Conservation (phyloP, 2,113 vertebrate genomes). For the Petrocephalus zakoni region DNA sequence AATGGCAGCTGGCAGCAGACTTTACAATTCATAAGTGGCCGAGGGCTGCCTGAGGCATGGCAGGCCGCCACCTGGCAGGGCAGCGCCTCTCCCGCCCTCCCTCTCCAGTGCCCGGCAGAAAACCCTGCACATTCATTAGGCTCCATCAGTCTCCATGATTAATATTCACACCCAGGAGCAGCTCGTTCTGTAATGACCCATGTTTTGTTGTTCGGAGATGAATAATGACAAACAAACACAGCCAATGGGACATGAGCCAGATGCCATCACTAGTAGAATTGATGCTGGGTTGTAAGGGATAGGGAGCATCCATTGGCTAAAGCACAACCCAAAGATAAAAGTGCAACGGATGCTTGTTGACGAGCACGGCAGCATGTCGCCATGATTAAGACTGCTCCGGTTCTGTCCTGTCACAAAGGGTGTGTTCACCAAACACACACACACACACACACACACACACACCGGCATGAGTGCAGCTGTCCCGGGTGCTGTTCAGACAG, state of each 20-base stretch:
- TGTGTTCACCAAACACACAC: constrained; percentile 13
- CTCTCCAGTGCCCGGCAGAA: constrained; percentile 51
- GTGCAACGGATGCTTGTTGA: constrained; percentile 30
- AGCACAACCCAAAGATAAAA: constrained; percentile 33
- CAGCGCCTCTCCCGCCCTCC: constrained; percentile 28
- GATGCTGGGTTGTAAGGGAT: constrained; percentile 28
- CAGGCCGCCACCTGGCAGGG: constrained; percentile 48
- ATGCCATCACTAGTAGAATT: constrained; percentile 28
- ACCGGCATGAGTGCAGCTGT: background rate
- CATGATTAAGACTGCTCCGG: background rate
- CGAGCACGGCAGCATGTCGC: background rate
- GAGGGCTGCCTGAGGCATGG: constrained; percentile 42
- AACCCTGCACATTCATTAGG: constrained; percentile 52
- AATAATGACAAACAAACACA: constrained; percentile 53
- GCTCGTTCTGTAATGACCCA: constrained; percentile 30
- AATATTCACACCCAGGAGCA: constrained; percentile 30
- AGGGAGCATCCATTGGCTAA: constrained; percentile 36
- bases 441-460: background rate
- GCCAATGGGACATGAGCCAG: constrained; percentile 32
- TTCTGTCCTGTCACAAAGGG: background rate
- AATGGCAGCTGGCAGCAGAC: constrained; percentile 55
- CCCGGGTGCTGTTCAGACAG: background rate
- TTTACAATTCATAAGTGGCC: constrained; percentile 59
- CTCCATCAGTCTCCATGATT: constrained; percentile 52
- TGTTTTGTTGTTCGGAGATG: constrained; percentile 42